Percentiles rank a stretch among this genome's conserved stretches.
Evolutionary conservation across 2,113 vertebrate species (phyloP).

Genomic region (Asarcornis scutulata): DNA sequence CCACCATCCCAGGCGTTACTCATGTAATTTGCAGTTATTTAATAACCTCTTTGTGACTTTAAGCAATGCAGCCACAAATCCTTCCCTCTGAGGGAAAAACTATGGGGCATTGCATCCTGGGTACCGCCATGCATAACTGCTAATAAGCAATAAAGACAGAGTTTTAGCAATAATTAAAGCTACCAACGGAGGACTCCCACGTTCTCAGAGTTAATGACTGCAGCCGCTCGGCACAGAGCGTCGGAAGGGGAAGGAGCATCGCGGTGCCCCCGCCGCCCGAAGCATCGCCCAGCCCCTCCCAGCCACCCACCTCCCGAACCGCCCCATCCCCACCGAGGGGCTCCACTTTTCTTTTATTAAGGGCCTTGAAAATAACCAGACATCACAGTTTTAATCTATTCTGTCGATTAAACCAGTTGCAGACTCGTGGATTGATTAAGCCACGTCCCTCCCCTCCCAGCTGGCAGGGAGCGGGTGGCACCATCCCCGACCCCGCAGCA

Average conservation of each 20-base stretch:
- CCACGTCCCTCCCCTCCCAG: not conserved
- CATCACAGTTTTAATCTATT: not conserved
- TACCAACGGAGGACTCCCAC: conserved; percentile 30
- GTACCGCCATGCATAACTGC: not conserved
- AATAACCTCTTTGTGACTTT: not conserved
- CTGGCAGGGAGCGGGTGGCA: not conserved
- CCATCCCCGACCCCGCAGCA: rapidly evolving
- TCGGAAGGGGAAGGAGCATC: not conserved
- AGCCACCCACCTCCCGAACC: no score
- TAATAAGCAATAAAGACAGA: conserved; percentile 62
- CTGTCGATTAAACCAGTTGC: not conserved
- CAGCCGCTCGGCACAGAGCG: not conserved
- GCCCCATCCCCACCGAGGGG: not conserved
- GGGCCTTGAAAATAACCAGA: not conserved
- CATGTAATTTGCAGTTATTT: not conserved
- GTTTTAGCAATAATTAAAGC: conserved; percentile 72
- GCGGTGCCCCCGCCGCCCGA: rapidly evolving
- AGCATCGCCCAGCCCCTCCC: not conserved
- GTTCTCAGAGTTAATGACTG: not conserved
- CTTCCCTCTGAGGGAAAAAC: not conserved
- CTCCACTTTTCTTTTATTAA: not conserved
- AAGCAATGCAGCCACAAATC: not conserved
- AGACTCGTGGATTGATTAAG: not conserved
- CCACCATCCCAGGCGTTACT: not conserved
- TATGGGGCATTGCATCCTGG: not conserved